Evolutionary conservation across 2,797 vertebrate genomes (phyloP), one percentile per base, ranked within the genome.

Genomic region (Pithecia hirsuta): DNA sequence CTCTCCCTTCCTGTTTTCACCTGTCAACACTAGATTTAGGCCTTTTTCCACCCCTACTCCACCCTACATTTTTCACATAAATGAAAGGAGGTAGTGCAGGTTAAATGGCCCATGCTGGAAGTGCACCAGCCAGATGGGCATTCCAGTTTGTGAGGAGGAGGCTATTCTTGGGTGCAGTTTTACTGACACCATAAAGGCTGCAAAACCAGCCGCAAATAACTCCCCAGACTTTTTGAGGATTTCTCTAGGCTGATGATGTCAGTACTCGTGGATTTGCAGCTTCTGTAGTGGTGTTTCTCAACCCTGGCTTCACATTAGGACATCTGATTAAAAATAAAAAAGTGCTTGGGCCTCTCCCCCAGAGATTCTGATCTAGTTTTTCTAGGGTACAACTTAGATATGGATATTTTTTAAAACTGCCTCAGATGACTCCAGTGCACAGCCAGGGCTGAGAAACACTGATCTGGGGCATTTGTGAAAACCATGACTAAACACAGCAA

Each of bases 391-490:
- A 79, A 79, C n/a, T 44, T 91, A 44, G 48, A 46, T 7, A 36
- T 24, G 52, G 22, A 2, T 82, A 41, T 26, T 59, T 59, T 64
- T 33, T 52, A 6, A n/a, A 78, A 57, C 48, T 19, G 87, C 61
- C 50, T 59, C 50, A 79, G 79, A 94, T 81, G 72, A 79, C 57
- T 85, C 72, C 44, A 76, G 59, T 11, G 39, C 59, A 26, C 80
- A 39, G 14, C 41, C 50, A 84, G n/a, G 8, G 52, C 52, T 93
- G 22, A 88, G 46, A 93, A 87, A 96, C 26, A 72, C 72, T 70
- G 76, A 48, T 94, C 46, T 75, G 50, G 84, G 55, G 57, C 75
- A 94, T 82, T 96, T 86, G 50, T 64, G 74, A 36, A 96, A 93
- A 46, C 19, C 14, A 1, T 91, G 57, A 89, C 64, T 64, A 89